Percentiles rank a stretch among this genome's conserved stretches.
Conservation (phyloP, 2,113 vertebrate genomes). For the Crypturellus undulatus region DNA sequence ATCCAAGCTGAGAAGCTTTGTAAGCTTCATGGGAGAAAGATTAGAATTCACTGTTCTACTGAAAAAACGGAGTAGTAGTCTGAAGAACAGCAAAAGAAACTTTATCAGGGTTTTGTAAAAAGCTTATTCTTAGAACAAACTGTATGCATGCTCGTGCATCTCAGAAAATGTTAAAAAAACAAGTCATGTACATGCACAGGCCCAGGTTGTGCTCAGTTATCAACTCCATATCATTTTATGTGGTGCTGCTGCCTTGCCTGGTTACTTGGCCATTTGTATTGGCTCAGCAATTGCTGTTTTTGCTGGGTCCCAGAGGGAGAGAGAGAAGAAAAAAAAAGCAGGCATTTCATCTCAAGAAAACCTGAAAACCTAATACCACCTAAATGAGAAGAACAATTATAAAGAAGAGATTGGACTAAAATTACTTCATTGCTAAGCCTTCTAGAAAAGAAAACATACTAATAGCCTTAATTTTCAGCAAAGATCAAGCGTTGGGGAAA, state of each 20-base stretch:
- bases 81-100: neutral
- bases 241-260: neutral
- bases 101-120: neutral
- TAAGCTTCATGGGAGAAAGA: neutral
- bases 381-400: neutral
- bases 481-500: neutral
- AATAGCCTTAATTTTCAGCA: neutral
- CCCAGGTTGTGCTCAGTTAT: neutral
- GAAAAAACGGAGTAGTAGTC: neutral
- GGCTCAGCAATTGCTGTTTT: neutral
- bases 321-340: too few relatives aligned
- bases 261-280: neutral
- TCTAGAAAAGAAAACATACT: neutral
- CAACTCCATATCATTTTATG: neutral
- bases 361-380: neutral
- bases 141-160: neutral
- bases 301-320: neutral
- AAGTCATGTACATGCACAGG: neutral
- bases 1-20: neutral
- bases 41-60: accelerated
- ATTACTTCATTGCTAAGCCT: neutral
- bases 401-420: neutral
- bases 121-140: neutral
- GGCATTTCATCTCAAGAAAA: neutral
- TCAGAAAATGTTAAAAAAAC: neutral